These are phyloP conservation scores for Diceros bicornis DNA, from an alignment of 2,797 vertebrate species.

Conservation along the genomic window DNA sequence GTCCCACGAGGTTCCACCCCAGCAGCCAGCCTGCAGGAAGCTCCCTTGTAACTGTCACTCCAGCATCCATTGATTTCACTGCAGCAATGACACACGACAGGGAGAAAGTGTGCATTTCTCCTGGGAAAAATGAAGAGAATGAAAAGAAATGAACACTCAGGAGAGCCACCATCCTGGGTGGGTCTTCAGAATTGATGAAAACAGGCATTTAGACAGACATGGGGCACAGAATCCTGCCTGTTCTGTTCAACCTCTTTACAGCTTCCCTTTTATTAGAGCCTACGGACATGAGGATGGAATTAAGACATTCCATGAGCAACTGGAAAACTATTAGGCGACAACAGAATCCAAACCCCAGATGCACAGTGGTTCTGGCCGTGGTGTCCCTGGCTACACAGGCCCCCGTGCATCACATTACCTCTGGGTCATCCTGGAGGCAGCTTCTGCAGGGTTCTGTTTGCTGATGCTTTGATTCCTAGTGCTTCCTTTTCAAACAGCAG, in stretches of 20 bases:
- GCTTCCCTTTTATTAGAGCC: too few relatives aligned
- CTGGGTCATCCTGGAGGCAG: not conserved
- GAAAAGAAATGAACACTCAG: too few relatives aligned
- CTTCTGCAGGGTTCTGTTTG: not conserved
- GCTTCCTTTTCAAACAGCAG: too few relatives aligned
- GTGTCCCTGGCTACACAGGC: not conserved
- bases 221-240: rapidly evolving
- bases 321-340: not conserved
- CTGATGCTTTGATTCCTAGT: not conserved
- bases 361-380: not conserved
- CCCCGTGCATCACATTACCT: not conserved
- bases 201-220: not conserved
- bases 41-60: not conserved
- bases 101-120: rapidly evolving
- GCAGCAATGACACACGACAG: not conserved
- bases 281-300: rapidly evolving
- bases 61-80: not conserved
- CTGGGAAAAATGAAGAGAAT: not conserved
- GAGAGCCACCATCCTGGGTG: rapidly evolving
- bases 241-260: too few relatives aligned
- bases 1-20: not conserved
- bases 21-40: not conserved
- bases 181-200: not conserved
- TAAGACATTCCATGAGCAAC: not conserved
- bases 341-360: not conserved